phyloP scores from a whole-genome alignment of 92 coral and sea anemone species.

The Phenganax stokvisi region DNA sequence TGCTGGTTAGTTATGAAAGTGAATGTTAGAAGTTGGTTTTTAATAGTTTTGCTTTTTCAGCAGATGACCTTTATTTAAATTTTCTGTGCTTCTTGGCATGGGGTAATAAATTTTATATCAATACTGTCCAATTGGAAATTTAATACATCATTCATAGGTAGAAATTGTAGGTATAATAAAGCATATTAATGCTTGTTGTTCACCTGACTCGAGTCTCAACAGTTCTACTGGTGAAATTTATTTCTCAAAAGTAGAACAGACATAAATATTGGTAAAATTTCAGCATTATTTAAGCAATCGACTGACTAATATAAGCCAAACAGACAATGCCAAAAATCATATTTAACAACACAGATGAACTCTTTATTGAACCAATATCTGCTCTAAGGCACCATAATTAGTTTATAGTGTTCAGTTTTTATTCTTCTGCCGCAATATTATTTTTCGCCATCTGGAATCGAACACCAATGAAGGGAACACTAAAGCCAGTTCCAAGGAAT shows the following conservation, averaged over 20 bases:
- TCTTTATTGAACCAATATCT: background rate
- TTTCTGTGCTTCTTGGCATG: background rate
- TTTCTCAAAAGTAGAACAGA: background rate
- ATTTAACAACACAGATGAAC: background rate
- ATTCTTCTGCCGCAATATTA: background rate
- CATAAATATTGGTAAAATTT: background rate
- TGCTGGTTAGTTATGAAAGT: too few relatives aligned
- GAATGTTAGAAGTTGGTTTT: too few relatives aligned
- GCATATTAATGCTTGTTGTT: background rate
- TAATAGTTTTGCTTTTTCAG: too few relatives aligned
- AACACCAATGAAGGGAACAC: conserved; percentile 89
- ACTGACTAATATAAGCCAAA: background rate
- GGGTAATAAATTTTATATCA: background rate
- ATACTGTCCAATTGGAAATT: background rate
- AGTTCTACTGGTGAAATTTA: background rate
- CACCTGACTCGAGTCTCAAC: too few relatives aligned
- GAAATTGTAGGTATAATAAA: background rate
- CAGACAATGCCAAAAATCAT: background rate
- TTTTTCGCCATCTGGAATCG: conserved; percentile 94
- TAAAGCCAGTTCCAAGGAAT: conserved; percentile 70
- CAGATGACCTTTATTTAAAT: background rate
- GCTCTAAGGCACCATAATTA: background rate
- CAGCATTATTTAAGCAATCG: background rate
- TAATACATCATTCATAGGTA: background rate
- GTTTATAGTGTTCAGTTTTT: conserved; percentile 4